Percentiles rank a stretch among this genome's conserved stretches.
These are phyloP conservation scores for Melospiza melodia DNA, from an alignment of 2,113 vertebrate genomes.

Conservation along the genomic window DNA sequence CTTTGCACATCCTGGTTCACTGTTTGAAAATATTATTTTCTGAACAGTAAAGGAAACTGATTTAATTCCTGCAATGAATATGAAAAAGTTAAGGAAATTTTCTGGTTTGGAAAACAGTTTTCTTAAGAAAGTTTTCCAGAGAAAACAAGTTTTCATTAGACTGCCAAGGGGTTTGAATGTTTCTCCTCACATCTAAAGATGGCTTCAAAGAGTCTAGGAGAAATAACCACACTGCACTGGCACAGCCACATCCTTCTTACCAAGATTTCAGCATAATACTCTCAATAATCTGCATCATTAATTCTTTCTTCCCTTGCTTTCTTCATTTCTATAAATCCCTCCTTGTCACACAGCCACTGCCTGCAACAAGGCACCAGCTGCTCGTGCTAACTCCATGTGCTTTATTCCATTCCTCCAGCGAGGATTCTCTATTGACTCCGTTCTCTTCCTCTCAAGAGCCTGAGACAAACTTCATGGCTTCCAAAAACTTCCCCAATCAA, in stretches of 20 bases:
- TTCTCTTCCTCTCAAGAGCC: neutral
- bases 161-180: neutral
- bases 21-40: neutral
- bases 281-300: neutral
- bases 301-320: neutral
- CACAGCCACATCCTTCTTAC: neutral
- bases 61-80: neutral
- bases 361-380: neutral
- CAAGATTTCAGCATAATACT: neutral
- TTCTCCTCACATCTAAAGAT: neutral
- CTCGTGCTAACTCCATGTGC: neutral
- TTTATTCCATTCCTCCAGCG: neutral
- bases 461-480: slow-evolving; percentile 3
- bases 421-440: neutral
- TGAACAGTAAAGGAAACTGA: neutral
- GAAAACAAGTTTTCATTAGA: neutral
- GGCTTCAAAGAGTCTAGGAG: neutral
- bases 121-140: neutral
- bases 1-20: neutral
- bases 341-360: neutral
- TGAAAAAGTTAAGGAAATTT: neutral
- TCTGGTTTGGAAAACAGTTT: neutral
- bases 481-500: slow-evolving; percentile 48
- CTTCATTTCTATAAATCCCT: neutral
- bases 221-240: neutral